Base-by-base conservation (phyloP, 2,888 invertebrate genomes). In the Melikaiella ostensackeni region DNA sequence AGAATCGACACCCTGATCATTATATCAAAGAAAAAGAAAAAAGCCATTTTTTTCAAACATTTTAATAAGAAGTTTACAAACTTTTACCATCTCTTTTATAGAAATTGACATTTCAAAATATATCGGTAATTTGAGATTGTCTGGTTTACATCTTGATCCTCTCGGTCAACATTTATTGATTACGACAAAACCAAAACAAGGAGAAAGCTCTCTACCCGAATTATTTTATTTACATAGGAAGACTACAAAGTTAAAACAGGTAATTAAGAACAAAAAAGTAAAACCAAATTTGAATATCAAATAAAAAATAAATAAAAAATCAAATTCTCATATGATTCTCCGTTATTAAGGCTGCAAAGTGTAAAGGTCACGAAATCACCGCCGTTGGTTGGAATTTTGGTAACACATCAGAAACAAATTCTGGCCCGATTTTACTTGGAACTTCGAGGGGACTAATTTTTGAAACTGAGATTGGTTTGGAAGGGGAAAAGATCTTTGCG, bases 391-490 rank as follows among this genome's bases (percentile, higher is more conserved):
- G 98, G 96, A 98, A 97, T 91, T 94, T 94, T 84, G 93, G 94
- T 77, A 95, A 96, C 83, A 94, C 93, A 2, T 95, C 94, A 0
- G 95, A 95, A 79, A 91, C 89, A 1, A 93, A 95, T 0, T 97
- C 98, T 0, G 97, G 97, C 1, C 95, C 97, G 0, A 97, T 99
- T 85, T 92, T 99, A 59, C 89, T 98, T 63, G 98, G 98, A 8
- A 98, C 98, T 0, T 96, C 96, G 0, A 96, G 96, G 89, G 98
- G 98, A 0, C 92, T 97, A 63, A 96, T 98, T 80, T 95, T 98
- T 91, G 98, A 98, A 92, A 97, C 97, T 0, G 98, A 98, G 90
- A 93, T 98, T 74, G 94, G 95, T 27, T 93, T 95, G 16, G 96
- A 96, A 75, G 96, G 95, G 80, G 98, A 98, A 80, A 96, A 95